Conservation (phyloP, 2,797 vertebrate species). For the Zonotrichia albicollis region DNA sequence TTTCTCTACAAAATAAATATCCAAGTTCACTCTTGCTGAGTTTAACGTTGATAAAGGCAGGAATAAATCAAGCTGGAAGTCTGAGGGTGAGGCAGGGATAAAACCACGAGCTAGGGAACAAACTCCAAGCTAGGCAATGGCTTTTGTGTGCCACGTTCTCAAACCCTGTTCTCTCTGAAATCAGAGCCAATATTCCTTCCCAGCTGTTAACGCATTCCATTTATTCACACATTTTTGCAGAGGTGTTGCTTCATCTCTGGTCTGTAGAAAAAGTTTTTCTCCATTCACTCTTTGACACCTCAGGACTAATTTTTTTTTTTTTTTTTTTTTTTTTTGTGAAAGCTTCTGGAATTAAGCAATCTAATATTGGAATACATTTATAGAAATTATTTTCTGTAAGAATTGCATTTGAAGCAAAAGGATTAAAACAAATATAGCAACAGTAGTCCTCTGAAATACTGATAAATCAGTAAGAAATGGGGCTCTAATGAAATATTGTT, state of each 20-base stretch:
- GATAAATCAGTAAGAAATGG: neutral
- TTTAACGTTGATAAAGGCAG: neutral
- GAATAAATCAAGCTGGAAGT: neutral
- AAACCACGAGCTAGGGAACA: neutral
- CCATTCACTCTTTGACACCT: neutral
- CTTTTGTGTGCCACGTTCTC: neutral
- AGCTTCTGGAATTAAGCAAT: neutral
- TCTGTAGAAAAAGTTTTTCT: neutral
- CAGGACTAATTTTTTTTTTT: neutral
- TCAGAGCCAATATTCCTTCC: neutral
- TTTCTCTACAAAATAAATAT: neutral
- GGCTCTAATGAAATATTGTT: neutral
- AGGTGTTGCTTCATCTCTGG: neutral
- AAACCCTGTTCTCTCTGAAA: neutral
- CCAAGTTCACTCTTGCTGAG: neutral
- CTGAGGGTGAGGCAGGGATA: neutral
- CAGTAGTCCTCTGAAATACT: neutral
- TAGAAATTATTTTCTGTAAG: neutral
- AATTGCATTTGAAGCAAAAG: neutral
- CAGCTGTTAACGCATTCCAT: neutral
- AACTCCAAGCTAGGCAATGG: neutral
- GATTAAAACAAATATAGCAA: neutral
- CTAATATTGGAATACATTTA: neutral
- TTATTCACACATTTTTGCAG: neutral
- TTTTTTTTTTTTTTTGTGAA: neutral